Percentiles rank a stretch among this genome's conserved stretches.
These are phyloP conservation scores for Chelonus insularis DNA, from an alignment of 1,140 invertebrate genomes.

Conservation along the genomic window DNA sequence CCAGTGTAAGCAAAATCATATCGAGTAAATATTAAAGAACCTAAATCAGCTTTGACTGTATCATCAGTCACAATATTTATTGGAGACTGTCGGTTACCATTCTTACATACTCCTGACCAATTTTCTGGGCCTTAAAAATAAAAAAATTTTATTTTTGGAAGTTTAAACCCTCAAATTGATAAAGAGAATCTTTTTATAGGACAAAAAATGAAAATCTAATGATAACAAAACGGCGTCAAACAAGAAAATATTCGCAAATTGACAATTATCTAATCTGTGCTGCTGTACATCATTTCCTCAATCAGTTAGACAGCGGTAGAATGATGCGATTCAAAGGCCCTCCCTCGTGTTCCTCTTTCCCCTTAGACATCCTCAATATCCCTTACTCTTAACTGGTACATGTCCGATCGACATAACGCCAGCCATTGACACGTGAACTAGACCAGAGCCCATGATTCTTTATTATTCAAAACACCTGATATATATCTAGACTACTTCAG, in stretches of 20 bases:
- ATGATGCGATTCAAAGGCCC: not conserved
- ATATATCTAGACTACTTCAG: no score
- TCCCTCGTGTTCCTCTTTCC: not conserved
- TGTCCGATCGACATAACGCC: no score
- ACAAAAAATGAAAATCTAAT: not conserved
- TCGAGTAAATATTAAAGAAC: conserved; percentile 36
- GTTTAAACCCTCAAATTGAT: no score
- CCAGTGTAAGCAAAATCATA: conserved; percentile 38
- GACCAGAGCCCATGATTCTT: no score
- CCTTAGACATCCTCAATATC: no score
- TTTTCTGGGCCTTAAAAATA: conserved; percentile 34
- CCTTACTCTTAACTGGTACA: no score
- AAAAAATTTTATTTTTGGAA: not conserved
- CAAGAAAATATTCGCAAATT: conserved; percentile 33
- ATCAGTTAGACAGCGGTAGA: conserved; percentile 24
- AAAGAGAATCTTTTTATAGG: not conserved
- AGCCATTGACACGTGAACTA: no score
- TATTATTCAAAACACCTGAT: no score
- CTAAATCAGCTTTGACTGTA: conserved; percentile 37
- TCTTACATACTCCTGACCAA: conserved; percentile 38
- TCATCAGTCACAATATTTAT: conserved; percentile 39
- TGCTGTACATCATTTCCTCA: conserved; percentile 37
- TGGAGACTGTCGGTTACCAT: conserved; percentile 42
- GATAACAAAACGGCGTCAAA: conserved; percentile 34
- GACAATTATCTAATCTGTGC: conserved; percentile 35